Evolutionary conservation across 1,140 invertebrate genomes (phyloP).

Genomic region (Drosophila dunni): DNA sequence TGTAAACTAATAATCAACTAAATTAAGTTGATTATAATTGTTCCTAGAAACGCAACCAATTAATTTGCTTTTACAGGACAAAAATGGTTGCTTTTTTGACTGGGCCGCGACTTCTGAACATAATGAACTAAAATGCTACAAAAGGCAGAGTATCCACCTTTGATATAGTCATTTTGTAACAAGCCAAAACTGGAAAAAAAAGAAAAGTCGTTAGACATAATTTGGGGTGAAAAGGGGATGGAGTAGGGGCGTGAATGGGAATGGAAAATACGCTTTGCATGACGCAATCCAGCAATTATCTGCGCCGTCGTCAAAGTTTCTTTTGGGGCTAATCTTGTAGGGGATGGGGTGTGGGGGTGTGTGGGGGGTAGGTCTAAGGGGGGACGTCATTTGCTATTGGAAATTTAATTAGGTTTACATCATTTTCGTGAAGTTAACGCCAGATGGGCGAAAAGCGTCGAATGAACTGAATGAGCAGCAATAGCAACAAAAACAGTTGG

Average conservation of each 20-base stretch:
- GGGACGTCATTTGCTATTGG: slow-evolving; percentile 64
- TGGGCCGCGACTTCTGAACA: background rate
- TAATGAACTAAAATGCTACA: background rate
- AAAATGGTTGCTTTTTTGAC: slow-evolving; percentile 4
- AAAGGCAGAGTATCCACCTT: slow-evolving; percentile 5
- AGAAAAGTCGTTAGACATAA: slow-evolving; percentile 8
- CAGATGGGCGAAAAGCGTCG: slow-evolving; percentile 59
- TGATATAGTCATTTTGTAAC: slow-evolving; percentile 1
- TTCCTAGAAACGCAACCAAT: slow-evolving; percentile 25
- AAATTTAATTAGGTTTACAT: slow-evolving; percentile 83
- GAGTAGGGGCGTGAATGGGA: background rate
- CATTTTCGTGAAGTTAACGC: slow-evolving; percentile 71
- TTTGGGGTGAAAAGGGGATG: background rate
- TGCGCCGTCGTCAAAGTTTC: slow-evolving; percentile 61
- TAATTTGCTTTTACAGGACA: slow-evolving; percentile 7
- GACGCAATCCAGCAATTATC: slow-evolving; percentile 80
- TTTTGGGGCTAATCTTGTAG: slow-evolving; percentile 39
- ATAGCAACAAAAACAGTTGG: slow-evolving; percentile 53
- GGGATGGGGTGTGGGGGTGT: too few relatives aligned
- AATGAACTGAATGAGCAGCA: slow-evolving; percentile 21
- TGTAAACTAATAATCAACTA: slow-evolving; percentile 16
- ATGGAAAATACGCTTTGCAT: slow-evolving; percentile 61
- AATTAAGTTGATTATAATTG: slow-evolving; percentile 8
- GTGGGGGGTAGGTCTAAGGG: background rate
- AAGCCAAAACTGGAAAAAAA: background rate